Conservation (phyloP, 2,888 invertebrate genomes). For the Scelioninae gen. 1 region DNA sequence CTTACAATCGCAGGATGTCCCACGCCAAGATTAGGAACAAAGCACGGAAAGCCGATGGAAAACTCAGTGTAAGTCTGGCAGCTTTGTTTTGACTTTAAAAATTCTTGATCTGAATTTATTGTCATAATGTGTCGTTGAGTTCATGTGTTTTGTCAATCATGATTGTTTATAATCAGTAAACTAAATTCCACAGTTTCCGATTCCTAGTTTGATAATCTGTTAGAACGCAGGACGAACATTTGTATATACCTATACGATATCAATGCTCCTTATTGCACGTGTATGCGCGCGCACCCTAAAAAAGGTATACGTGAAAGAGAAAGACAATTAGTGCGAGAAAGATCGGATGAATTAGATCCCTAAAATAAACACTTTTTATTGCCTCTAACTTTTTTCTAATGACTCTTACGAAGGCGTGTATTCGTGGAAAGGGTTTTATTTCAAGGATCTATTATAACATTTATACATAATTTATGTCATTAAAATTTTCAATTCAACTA, state of each 20-base stretch:
- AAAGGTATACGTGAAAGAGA: background rate
- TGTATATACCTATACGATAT: conserved; percentile 13
- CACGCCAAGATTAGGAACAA: conserved; percentile 1
- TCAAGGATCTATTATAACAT: background rate
- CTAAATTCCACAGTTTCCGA: background rate
- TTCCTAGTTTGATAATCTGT: conserved; percentile 2
- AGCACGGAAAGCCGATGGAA: background rate
- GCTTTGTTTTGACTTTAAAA: conserved; percentile 10
- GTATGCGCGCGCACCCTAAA: conserved; percentile 32
- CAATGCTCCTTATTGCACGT: conserved; percentile 16
- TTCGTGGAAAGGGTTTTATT: background rate
- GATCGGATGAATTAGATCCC: background rate
- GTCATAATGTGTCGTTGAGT: background rate
- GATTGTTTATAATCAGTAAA: background rate
- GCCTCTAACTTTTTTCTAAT: background rate
- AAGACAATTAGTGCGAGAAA: background rate
- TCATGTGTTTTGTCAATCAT: background rate
- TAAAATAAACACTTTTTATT: background rate
- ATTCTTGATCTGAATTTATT: background rate
- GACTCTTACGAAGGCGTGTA: background rate
- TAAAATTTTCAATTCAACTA: too few species aligned
- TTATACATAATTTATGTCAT: background rate
- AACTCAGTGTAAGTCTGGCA: background rate
- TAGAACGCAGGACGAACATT: conserved; percentile 7
- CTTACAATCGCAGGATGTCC: conserved; percentile 1